Percentiles rank a stretch among this genome's conserved stretches.
Evolutionary conservation across 2,888 invertebrate species (phyloP).

Genomic region (Rhogogaster chlorosoma): DNA sequence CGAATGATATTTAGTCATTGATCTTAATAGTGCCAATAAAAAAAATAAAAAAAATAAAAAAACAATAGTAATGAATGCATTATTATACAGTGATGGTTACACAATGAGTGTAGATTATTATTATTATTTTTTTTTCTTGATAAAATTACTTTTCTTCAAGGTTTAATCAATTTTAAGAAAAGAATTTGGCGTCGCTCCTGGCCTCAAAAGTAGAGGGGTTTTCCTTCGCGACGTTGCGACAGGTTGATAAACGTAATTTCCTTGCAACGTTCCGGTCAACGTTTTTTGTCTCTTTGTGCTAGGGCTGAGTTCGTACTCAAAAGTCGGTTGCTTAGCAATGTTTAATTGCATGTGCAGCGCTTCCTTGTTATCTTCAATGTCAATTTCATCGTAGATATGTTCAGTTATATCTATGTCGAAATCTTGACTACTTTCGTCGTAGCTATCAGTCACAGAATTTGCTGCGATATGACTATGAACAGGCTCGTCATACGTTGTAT

Average conservation of each 20-base stretch:
- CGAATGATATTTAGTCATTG: conserved; percentile 8
- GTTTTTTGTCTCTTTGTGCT: conserved; percentile 73
- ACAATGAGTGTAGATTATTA: conserved; percentile 11
- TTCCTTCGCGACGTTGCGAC: conserved; percentile 73
- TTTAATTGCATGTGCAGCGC: conserved; percentile 81
- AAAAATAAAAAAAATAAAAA: not conserved
- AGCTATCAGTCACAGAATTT: conserved; percentile 76
- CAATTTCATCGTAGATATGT: conserved; percentile 87
- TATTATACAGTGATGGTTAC: conserved; percentile 36
- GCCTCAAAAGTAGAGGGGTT: conserved; percentile 71
- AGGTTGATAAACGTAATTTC: conserved; percentile 74
- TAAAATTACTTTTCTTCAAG: not conserved
- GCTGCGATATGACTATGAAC: conserved; percentile 75
- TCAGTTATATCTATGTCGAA: conserved; percentile 81
- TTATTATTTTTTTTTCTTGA: conserved; percentile 10
- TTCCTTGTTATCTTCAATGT: conserved; percentile 84
- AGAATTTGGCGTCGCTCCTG: conserved; percentile 66
- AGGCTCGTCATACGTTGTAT: conserved; percentile 73
- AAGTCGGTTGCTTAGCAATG: conserved; percentile 69
- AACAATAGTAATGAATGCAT: conserved; percentile 5
- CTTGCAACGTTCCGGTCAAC: conserved; percentile 70
- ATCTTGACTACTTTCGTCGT: conserved; percentile 75
- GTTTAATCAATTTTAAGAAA: conserved; percentile 73
- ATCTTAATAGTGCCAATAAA: not conserved
- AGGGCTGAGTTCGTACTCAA: conserved; percentile 70